These are phyloP conservation scores for Dendroctonus ponderosae DNA, from an alignment of 1,140 invertebrate genomes.

Conservation along the genomic window DNA sequence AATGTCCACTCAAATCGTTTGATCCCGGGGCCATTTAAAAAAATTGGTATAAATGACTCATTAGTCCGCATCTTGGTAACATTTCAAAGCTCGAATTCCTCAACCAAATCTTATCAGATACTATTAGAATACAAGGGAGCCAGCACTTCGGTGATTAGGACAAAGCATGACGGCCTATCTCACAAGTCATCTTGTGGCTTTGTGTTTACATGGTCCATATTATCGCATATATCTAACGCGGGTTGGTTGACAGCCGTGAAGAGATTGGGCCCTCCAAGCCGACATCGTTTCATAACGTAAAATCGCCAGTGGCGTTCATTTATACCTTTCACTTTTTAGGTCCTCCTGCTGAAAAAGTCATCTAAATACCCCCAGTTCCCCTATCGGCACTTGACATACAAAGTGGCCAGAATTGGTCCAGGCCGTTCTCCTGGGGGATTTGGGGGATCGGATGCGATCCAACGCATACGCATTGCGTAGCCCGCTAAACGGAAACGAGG, in stretches of 20 bases:
- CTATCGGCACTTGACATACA: too few relatives aligned
- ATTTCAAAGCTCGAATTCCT: constrained; percentile 15
- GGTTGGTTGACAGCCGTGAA: constrained; percentile 24
- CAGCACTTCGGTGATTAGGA: constrained; percentile 29
- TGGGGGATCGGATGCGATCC: too few relatives aligned
- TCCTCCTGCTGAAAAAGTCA: too few relatives aligned
- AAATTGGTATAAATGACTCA: constrained; percentile 10
- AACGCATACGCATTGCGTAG: too few relatives aligned
- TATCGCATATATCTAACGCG: constrained; percentile 27
- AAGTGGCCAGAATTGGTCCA: not conserved
- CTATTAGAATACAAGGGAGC: constrained; percentile 28
- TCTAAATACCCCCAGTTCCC: too few relatives aligned
- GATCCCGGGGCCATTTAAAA: not conserved
- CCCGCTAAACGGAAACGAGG: too few relatives aligned
- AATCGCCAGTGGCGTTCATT: constrained; percentile 7
- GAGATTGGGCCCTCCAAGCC: constrained; percentile 14
- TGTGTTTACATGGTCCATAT: constrained; percentile 36
- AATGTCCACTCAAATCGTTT: too few relatives aligned
- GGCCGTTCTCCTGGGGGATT: not conserved
- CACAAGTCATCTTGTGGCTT: constrained; percentile 33
- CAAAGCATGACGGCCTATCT: constrained; percentile 32
- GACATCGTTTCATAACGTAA: not conserved
- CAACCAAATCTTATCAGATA: constrained; percentile 18
- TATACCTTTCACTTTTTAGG: not conserved
- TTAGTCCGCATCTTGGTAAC: constrained; percentile 3